Conservation (phyloP, 2,797 vertebrate genomes). For the Iguana delicatissima region DNA sequence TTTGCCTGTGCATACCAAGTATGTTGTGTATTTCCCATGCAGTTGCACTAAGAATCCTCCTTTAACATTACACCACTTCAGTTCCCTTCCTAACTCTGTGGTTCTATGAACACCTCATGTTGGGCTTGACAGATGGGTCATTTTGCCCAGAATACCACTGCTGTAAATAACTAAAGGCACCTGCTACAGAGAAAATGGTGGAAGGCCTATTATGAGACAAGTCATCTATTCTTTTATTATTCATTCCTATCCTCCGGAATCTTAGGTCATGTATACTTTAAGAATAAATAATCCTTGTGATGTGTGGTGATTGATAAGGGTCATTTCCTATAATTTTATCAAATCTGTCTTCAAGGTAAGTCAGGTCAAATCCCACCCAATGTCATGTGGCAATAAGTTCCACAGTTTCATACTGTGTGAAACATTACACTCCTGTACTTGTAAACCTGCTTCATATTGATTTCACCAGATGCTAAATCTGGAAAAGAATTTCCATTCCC, state of each 20-base stretch:
- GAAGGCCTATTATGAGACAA: neutral
- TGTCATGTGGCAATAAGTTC: neutral
- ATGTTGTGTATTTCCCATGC: too few species aligned
- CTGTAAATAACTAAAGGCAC: neutral
- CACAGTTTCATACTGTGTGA: neutral
- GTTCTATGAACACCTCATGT: neutral
- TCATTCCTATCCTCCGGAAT: neutral
- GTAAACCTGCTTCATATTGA: neutral
- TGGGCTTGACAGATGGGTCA: neutral
- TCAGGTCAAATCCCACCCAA: neutral
- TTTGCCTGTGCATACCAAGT: too few species aligned
- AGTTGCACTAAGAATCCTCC: neutral
- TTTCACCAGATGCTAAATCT: neutral
- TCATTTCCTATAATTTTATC: neutral
- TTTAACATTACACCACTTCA: neutral
- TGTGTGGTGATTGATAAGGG: neutral
- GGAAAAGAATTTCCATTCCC: neutral
- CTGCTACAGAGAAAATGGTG: constrained; percentile 3
- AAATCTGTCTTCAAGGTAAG: neutral
- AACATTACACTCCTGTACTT: neutral
- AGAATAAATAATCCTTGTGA: neutral
- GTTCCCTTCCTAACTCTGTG: neutral
- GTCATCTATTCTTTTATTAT: neutral
- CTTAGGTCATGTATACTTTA: neutral
- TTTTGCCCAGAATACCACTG: neutral